A percentile compares a stretch with the other conserved stretches of the same genome.
phyloP scores from a whole-genome alignment of 2,113 vertebrate genomes.

The Spea bombifrons region DNA sequence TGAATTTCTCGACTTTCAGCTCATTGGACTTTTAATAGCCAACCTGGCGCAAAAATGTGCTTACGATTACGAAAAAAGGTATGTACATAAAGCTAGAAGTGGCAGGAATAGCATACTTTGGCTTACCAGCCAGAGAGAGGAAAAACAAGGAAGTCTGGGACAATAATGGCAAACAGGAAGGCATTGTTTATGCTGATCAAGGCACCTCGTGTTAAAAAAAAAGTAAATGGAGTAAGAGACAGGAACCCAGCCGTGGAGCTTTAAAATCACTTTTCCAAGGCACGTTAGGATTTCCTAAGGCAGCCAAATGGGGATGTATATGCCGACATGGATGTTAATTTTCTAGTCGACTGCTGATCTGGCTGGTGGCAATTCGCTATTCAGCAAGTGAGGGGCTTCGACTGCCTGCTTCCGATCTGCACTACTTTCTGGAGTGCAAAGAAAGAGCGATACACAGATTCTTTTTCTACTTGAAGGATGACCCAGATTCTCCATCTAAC shows the following conservation, averaged over 20 bases:
- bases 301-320: constrained; percentile 34
- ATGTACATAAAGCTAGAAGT: not conserved
- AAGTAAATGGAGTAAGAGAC: not conserved
- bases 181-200: constrained; percentile 25
- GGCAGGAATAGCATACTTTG: constrained; percentile 2
- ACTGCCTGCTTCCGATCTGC: constrained; percentile 42
- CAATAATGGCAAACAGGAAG: constrained; percentile 17
- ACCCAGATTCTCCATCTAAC: constrained; percentile 35
- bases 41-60: constrained; percentile 3
- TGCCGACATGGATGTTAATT: constrained; percentile 31
- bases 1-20: not conserved
- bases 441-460: not conserved
- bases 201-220: constrained; percentile 23
- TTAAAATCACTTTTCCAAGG: constrained; percentile 1
- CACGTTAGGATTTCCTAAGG: constrained; percentile 35
- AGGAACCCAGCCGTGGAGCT: not conserved
- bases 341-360: constrained; percentile 50
- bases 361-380: constrained; percentile 48
- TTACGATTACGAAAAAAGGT: constrained; percentile 24
- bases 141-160: constrained; percentile 31
- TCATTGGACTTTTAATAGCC: not conserved
- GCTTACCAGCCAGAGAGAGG: not conserved
- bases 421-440: no score
- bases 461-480: constrained; percentile 49
- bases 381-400: constrained; percentile 45